A percentile compares a stretch with the other conserved stretches of the same genome.
Evolutionary conservation across 2,113 vertebrate genomes (phyloP).

Genomic region (Psittacus erithacus): DNA sequence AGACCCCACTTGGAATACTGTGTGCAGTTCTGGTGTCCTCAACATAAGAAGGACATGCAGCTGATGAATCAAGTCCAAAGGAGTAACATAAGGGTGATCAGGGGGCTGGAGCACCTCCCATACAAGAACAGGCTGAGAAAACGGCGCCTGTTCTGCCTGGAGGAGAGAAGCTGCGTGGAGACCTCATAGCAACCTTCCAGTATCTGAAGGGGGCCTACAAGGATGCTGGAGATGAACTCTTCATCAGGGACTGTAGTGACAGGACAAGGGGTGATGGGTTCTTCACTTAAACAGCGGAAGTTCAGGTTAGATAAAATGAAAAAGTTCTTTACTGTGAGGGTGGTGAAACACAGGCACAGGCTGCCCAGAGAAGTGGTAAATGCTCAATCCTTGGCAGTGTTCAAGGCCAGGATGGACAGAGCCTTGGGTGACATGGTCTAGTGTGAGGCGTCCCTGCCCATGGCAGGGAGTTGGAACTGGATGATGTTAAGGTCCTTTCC

Average conservation of each 20-base stretch:
- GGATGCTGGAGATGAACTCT: background rate
- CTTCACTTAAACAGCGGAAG: background rate
- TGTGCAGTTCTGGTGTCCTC: background rate
- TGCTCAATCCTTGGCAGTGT: background rate
- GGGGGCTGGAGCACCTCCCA: background rate
- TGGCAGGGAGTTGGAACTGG: background rate
- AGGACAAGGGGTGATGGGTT: background rate
- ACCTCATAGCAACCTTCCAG: background rate
- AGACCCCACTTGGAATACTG: background rate
- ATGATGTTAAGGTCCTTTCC: background rate
- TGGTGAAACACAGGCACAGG: background rate
- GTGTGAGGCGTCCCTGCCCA: background rate
- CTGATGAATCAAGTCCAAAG: background rate
- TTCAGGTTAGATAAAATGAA: background rate
- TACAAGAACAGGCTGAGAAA: background rate
- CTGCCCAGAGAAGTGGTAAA: background rate
- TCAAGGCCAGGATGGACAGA: background rate
- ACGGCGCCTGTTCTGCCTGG: background rate
- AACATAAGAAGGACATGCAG: background rate
- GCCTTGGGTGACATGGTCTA: background rate
- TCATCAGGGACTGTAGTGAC: background rate
- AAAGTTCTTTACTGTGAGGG: background rate
- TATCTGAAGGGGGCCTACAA: background rate
- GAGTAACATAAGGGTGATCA: background rate
- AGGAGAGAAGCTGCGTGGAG: background rate